phyloP scores from a whole-genome alignment of 1,140 invertebrate species.

The Brachystomella parvula region DNA sequence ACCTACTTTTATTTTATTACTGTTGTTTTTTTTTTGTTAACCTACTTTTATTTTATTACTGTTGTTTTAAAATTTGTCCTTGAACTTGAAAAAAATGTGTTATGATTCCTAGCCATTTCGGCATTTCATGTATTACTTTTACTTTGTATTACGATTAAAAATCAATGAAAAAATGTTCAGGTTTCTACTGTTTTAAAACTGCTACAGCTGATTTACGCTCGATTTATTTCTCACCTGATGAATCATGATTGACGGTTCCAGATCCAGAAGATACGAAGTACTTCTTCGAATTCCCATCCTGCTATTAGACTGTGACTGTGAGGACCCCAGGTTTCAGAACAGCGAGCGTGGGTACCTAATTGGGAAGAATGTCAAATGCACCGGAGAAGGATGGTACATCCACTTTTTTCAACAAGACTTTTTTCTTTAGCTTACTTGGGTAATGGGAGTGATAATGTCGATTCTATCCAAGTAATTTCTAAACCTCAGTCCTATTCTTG shows the following conservation, averaged over 20 bases:
- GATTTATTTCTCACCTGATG: slow-evolving; percentile 49
- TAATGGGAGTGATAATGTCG: too few relatives aligned
- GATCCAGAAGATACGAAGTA: slow-evolving; percentile 96
- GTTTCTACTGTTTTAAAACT: neutral
- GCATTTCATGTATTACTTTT: too few relatives aligned
- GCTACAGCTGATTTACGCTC: neutral
- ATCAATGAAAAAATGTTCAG: neutral
- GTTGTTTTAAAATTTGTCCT: too few relatives aligned
- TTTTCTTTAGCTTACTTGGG: slow-evolving; percentile 36
- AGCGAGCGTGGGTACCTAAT: slow-evolving; percentile 93
- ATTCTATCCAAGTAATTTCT: too few relatives aligned
- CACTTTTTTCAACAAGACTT: slow-evolving; percentile 80
- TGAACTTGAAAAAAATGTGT: too few relatives aligned
- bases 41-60: too few relatives aligned
- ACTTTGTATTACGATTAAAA: too few relatives aligned
- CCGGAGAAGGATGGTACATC: slow-evolving; percentile 97
- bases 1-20: too few relatives aligned
- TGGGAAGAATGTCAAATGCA: slow-evolving; percentile 91
- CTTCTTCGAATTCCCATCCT: slow-evolving; percentile 74
- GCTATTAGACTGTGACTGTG: slow-evolving; percentile 87
- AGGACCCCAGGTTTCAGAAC: slow-evolving; percentile 92
- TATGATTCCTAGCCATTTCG: too few relatives aligned
- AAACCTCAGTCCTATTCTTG: too few relatives aligned
- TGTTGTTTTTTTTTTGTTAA: too few relatives aligned
- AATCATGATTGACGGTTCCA: slow-evolving; percentile 95